Evolutionary conservation across 23 tunicate species (phyloP).

Genomic region (Oikopleura vanhoeffeni): DNA sequence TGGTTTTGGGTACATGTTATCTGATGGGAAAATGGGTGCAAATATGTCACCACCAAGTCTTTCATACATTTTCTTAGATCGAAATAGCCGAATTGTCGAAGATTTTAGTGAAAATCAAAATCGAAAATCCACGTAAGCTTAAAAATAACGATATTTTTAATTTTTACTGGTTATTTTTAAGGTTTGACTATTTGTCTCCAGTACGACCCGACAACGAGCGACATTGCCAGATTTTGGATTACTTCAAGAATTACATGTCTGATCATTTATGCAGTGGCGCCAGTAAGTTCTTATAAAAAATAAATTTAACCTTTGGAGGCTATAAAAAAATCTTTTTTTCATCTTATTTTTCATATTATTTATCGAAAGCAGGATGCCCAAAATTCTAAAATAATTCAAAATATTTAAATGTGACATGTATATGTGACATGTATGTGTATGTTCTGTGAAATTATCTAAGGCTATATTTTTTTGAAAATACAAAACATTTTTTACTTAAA

Average conservation of each 20-base stretch:
- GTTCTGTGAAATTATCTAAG: no score
- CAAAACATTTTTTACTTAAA: no score
- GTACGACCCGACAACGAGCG: not conserved
- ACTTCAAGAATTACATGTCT: not conserved
- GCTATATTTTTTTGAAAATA: no score
- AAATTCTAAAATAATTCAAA: no score
- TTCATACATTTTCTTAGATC: not conserved
- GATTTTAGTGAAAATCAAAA: not conserved
- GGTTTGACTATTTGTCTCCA: not conserved
- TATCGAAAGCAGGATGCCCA: no score
- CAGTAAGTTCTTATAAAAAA: not conserved
- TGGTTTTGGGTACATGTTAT: slow-evolving; percentile 83
- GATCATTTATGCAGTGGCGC: not conserved
- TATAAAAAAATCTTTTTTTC: no score
- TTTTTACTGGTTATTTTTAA: not conserved
- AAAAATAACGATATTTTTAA: not conserved
- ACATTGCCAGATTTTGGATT: not conserved
- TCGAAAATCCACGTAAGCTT: not conserved
- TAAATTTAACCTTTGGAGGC: no score
- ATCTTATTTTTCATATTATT: no score
- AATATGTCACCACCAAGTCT: not conserved
- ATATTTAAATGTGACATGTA: no score
- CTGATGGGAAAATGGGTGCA: slow-evolving; percentile 56
- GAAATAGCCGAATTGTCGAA: not conserved
- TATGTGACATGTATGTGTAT: no score